Percentiles rank a stretch among this genome's conserved stretches.
Evolutionary conservation across 2,888 invertebrate species (phyloP).

Genomic region (Willowsia nigromaculata): DNA sequence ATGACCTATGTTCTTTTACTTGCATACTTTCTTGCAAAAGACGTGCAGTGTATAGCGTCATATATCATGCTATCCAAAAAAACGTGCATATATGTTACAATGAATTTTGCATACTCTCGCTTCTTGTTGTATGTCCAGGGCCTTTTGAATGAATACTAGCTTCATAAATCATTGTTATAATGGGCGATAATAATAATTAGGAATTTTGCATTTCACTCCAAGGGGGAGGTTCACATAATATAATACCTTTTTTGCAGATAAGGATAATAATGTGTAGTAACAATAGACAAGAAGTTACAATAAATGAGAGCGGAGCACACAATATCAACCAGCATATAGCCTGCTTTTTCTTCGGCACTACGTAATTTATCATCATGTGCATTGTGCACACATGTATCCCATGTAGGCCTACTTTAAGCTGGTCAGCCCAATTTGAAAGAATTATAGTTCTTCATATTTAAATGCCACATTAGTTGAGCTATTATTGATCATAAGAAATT

Average conservation of each 20-base stretch:
- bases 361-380: neutral
- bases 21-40: neutral
- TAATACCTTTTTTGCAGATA: conserved; percentile 39
- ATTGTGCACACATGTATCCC: no score
- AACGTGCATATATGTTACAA: neutral
- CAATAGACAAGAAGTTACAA: conserved; percentile 37
- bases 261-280: conserved; percentile 34
- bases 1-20: conserved; percentile 53
- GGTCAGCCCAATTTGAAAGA: neutral
- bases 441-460: no score
- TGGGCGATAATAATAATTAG: conserved; percentile 65
- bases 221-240: conserved; percentile 47
- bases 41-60: neutral
- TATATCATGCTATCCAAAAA: neutral
- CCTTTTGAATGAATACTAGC: conserved; percentile 53
- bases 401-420: no score
- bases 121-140: conserved; percentile 37
- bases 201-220: conserved; percentile 62
- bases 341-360: neutral
- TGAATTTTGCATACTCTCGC: neutral
- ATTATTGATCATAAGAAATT: no score
- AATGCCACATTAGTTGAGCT: no score
- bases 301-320: conserved; percentile 44
- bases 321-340: neutral
- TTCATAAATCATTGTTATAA: conserved; percentile 66